Percentiles rank a stretch among this genome's conserved stretches.
Conservation (phyloP, 2,113 vertebrate species). For the Tringa solitaria region DNA sequence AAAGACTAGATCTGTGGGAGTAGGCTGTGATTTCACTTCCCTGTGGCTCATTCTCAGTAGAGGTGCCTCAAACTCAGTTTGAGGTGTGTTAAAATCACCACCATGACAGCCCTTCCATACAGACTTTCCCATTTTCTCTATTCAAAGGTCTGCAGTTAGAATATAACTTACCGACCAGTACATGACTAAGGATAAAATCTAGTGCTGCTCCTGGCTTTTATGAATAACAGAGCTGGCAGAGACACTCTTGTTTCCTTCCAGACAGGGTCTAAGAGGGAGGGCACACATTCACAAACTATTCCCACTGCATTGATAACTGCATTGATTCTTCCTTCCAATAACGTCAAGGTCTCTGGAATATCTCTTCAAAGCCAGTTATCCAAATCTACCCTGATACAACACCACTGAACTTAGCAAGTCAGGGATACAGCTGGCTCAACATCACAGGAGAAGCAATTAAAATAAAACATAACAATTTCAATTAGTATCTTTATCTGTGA, state of each 20-base stretch:
- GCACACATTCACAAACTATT: neutral
- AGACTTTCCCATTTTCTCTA: neutral
- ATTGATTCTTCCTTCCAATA: neutral
- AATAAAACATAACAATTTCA: neutral
- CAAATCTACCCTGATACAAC: neutral
- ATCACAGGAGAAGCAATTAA: neutral
- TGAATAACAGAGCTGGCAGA: neutral
- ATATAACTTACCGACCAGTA: neutral
- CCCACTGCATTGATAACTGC: neutral
- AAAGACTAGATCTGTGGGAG: neutral
- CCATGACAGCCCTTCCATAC: neutral
- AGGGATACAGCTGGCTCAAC: neutral
- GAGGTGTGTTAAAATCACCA: neutral
- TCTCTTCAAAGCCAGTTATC: neutral
- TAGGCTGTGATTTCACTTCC: neutral
- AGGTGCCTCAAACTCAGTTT: neutral
- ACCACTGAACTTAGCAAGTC: neutral
- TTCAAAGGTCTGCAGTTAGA: neutral
- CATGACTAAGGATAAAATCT: neutral
- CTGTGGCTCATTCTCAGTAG: neutral
- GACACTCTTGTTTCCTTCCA: neutral
- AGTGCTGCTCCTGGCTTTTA: neutral
- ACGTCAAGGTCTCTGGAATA: neutral
- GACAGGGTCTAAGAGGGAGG: neutral
- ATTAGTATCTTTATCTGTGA: neutral